These are phyloP conservation scores for Berghia stephanieae DNA, from an alignment of 1,140 invertebrate species.

Conservation along the genomic window DNA sequence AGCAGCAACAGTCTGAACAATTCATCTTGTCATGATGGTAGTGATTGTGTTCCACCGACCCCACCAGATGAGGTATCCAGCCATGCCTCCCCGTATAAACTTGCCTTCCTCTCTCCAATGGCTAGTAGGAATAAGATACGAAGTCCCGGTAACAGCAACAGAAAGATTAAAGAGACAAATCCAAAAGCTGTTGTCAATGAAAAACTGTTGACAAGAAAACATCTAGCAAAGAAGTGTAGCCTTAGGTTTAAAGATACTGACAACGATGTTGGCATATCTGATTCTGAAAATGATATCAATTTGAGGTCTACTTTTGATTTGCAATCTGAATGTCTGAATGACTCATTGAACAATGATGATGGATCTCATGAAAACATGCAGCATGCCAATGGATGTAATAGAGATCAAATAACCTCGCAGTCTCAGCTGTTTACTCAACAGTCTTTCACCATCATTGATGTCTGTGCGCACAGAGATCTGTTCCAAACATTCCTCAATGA, in stretches of 20 bases:
- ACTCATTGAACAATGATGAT: too few species aligned
- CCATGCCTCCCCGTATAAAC: slow-evolving; percentile 3
- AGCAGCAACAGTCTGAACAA: too few species aligned
- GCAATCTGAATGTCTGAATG: too few species aligned
- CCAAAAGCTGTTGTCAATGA: neutral
- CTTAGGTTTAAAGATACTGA: too few species aligned
- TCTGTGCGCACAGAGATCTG: slow-evolving; percentile 57
- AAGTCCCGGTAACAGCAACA: neutral
- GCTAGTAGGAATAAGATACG: too few species aligned
- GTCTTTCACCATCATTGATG: slow-evolving; percentile 66
- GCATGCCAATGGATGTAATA: neutral
- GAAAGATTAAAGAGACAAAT: neutral
- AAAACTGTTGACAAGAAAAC: too few species aligned
- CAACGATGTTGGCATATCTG: too few species aligned
- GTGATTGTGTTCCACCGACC: slow-evolving; percentile 57
- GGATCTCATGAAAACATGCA: neutral
- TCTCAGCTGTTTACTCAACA: slow-evolving; percentile 45
- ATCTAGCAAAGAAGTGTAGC: too few species aligned
- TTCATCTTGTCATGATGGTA: slow-evolving; percentile 31
- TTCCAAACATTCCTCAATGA: slow-evolving; percentile 66
- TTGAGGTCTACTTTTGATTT: too few species aligned
- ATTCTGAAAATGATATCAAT: too few species aligned
- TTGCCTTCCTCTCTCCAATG: slow-evolving; percentile 12
- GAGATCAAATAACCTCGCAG: too few species aligned
- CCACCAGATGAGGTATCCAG: slow-evolving; percentile 42